Evolutionary conservation across 2,797 vertebrate genomes (phyloP).

Genomic region (Tiaroga cobitis): DNA sequence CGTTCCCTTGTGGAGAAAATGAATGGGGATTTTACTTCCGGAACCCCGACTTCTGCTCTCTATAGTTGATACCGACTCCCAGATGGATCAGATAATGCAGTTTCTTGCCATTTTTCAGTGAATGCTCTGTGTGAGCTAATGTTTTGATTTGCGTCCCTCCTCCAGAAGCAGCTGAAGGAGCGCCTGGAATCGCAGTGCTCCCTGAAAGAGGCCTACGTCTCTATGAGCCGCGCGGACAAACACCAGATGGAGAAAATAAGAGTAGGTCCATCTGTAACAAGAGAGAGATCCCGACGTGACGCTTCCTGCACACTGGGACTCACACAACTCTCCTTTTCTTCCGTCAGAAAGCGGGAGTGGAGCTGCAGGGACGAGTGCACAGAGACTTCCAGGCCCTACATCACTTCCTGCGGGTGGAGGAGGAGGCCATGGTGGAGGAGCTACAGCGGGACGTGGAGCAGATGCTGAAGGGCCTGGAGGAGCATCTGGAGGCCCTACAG

Average conservation of each 20-base stretch:
- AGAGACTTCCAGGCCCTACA: slow-evolving; percentile 80
- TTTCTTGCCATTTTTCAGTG: background rate
- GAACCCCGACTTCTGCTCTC: background rate
- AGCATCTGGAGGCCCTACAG: slow-evolving; percentile 69
- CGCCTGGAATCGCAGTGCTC: slow-evolving; percentile 71
- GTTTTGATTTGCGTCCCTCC: background rate
- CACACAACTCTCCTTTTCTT: background rate
- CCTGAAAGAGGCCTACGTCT: slow-evolving; percentile 72
- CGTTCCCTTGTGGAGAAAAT: background rate
- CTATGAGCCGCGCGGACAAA: slow-evolving; percentile 70
- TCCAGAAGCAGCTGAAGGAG: slow-evolving; percentile 81
- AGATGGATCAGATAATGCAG: background rate
- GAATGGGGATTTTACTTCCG: background rate
- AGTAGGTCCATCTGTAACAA: slow-evolving; percentile 66
- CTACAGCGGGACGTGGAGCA: slow-evolving; percentile 75
- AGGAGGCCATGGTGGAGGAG: slow-evolving; percentile 76
- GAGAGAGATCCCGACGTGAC: background rate
- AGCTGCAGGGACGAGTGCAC: slow-evolving; percentile 76
- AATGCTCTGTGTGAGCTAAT: background rate
- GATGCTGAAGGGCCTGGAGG: slow-evolving; percentile 69
- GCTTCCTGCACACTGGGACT: background rate
- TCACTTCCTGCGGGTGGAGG: slow-evolving; percentile 81
- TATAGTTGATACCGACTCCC: background rate
- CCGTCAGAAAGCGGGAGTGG: slow-evolving; percentile 74
- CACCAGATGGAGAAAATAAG: slow-evolving; percentile 79